Base-by-base conservation (phyloP, 2,797 vertebrate species). In the Enoplosus armatus region DNA sequence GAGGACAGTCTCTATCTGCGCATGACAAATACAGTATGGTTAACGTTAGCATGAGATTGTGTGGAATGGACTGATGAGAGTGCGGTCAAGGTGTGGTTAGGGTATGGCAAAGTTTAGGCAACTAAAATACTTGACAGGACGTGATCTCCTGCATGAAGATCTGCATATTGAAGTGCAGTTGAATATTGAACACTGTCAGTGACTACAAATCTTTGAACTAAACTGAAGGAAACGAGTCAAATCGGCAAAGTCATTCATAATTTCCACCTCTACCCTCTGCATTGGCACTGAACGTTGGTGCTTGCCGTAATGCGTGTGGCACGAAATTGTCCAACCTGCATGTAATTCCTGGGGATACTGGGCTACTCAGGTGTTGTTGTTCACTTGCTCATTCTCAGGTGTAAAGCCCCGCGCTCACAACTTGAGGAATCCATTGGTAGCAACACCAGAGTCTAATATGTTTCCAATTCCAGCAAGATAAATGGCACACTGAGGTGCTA, bases 401-500 rank as follows among this genome's bases (percentile, higher is more conserved):
- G 48, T 64, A 60, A 51, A 76, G 53, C 35, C 31, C 48, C 5
- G 0, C 3, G 0, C 33, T 64, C 59, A 59, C 54, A 72, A 45
- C 45, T 61, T 18, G 39, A 63, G 51, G 51, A 77, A 53, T 62
- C 68, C 11, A 58, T 20, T 29, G 26, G 22, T 16, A 41, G 63
- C 39, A 35, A 26, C 59, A 31, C 45, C 8, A 41, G 27, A 62
- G 26, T 33, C 39, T 56, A 60, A 72, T 64, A 11, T n/a, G 41
- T 80, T 78, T 83, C 45, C 60, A 80, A 54, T 73, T 70, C 48
- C 60, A 75, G 43, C 2, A 2, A 71, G 51, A 84, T 26, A 64
- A 80, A 83, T 18, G 5, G 12, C 66, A 45, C 56, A 20, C 35
- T 16, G 27, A 54, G 37, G 53, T 39, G 43, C 14, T 43, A 63